Conservation (phyloP, 1,140 invertebrate species). For the Sitobion miscanthi region DNA sequence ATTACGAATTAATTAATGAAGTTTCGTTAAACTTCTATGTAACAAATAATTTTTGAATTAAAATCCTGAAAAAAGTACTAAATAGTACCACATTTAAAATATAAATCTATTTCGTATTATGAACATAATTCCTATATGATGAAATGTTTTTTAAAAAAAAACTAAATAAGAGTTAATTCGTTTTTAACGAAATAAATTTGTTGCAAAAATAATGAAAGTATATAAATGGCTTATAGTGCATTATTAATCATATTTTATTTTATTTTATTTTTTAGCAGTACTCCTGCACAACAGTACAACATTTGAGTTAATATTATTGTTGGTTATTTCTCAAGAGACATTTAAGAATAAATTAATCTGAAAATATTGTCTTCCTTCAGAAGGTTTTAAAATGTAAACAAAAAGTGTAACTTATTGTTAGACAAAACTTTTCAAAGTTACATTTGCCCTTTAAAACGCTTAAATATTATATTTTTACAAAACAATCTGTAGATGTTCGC, state of each 20-base stretch:
- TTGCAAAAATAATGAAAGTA: not conserved
- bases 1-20: not conserved
- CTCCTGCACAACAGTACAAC: not conserved
- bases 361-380: not conserved
- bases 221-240: not conserved
- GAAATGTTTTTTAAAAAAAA: not conserved
- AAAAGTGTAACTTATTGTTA: not conserved
- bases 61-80: not conserved
- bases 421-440: not conserved
- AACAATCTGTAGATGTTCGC: not conserved
- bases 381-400: not conserved
- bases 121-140: not conserved
- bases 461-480: not conserved
- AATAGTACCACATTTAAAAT: not conserved
- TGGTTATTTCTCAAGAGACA: slow-evolving; percentile 1
- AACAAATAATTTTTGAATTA: not conserved
- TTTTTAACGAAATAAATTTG: not conserved
- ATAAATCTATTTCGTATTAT: not conserved
- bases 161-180: not conserved
- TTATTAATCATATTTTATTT: not conserved
- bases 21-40: not conserved
- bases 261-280: not conserved
- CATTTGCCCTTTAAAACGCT: not conserved
- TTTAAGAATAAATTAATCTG: not conserved
- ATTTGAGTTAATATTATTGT: not conserved